Base-by-base conservation (phyloP, 2,888 invertebrate species). In the Heterodera filipjevi region DNA sequence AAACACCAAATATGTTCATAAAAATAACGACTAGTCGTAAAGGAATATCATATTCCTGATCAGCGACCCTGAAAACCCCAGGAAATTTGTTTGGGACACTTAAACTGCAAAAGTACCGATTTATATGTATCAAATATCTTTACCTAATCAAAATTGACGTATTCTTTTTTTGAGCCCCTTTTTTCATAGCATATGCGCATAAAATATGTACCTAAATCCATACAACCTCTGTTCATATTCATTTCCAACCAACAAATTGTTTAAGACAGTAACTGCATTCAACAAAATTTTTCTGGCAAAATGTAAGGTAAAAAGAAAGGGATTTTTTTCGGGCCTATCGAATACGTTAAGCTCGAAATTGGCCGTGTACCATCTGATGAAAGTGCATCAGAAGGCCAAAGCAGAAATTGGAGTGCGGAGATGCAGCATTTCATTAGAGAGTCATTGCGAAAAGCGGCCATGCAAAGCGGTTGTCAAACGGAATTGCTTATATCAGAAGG, bases 281-380 rank as follows among this genome's bases (percentile, higher is more conserved):
- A 79, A 84, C 39, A 84, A 84, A 49, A 71, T 84, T 22, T 77
- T 83, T 35, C 46, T 83, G n/a, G 83, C 82, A 3, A 82, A 83
- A 66, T 85, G 84, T 76, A 76, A 78, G 64, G 84, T 82, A 72
- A 33, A 44, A 33, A 44, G 64, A 30, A 22, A 74, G 35, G 3
- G 22, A 30, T 19, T 22, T 46, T 80, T 66, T 80, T 49, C 30
- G 81, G 81, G 49, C 81, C 30, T 66, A 71, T 77, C 71, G 81
- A 49, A 66, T 77, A 59, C 5, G 3, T 59, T 59, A n/a, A 59
- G 59, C 59, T 59, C 27, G 59, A 59, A n/a, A 59, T n/a, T n/a
- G 59, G 27, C n/a, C 53, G 19, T 16, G 5, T 22, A 19, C 19
- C 5, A 19, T 19, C 19, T 5, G 53, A 19, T 16, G 44, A 73